Base-by-base conservation (phyloP, 92 coral and sea anemone genomes). In the Porites cylindrica region DNA sequence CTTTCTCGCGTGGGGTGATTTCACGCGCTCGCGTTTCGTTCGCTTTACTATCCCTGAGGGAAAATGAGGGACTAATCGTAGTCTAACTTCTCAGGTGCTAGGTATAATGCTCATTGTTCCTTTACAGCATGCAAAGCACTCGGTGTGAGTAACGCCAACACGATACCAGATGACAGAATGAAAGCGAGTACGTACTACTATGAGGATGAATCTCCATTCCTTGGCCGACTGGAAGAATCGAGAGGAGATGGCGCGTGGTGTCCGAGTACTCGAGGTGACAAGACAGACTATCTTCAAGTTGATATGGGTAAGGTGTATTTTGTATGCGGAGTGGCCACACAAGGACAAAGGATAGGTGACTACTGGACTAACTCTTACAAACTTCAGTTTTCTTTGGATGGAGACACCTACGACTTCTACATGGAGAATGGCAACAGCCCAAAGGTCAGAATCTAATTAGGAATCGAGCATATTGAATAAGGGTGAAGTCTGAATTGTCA, bases 171-270 rank as follows among this genome's bases (percentile, higher is more conserved):
- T 26, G 58, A 29, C 5, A 72, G 24, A 43, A 72, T 72, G 77
- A 26, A 16, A 10, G 50, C 77, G 13, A 72, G 77, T 54, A 12
- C 77, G 43, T 38, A 13, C 29, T 14, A 50, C 21, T 1, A 2
- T 4, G 1, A 1, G 8, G 10, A 51, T 56, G 61, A 56, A 10
- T 43, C 12, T 52, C 60, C 78, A 17, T 73, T 9, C 24, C 14
- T 17, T 23, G 78, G 78, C 11, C 78, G 78, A 5, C 78, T 73
- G 4, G 16, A 73, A 4, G 78, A 38, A 50, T 4, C 43, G 4
- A 73, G 78, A 19, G 78, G 78, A n/a, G n/a, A n/a, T 11, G 62
- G 62, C 18, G 62, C 26, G 19, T 73, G 78, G 78, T 73, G 78
- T 43, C 10, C 78, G 3, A 9, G 50, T 59, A 73, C 78, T 13